Evolutionary conservation across 2,888 invertebrate genomes (phyloP).

Genomic region (Macaria liturata): DNA sequence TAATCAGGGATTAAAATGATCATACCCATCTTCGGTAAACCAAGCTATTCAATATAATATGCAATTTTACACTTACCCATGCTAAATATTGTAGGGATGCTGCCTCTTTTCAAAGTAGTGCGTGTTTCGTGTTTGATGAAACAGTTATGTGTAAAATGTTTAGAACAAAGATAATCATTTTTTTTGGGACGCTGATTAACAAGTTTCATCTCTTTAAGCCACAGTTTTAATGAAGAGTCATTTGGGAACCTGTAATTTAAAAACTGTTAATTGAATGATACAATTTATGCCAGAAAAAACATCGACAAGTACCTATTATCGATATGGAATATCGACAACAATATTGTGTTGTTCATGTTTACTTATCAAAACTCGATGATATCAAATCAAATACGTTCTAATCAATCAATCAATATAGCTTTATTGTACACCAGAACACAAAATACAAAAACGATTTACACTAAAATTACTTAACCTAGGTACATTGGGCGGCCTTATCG

Average conservation of each 20-base stretch:
- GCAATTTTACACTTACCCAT: not conserved
- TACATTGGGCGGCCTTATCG: too few species aligned
- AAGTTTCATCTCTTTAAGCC: conserved; percentile 1
- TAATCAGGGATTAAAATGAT: too few species aligned
- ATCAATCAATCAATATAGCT: too few species aligned
- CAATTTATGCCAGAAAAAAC: not conserved
- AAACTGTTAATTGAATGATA: not conserved
- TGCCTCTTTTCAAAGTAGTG: not conserved
- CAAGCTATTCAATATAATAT: too few species aligned
- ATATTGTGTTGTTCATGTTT: too few species aligned
- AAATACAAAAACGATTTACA: too few species aligned
- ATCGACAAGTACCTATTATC: not conserved
- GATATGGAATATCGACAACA: too few species aligned
- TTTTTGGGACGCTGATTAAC: not conserved
- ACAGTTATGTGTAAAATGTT: not conserved
- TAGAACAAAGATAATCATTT: not conserved
- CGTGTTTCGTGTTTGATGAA: conserved; percentile 1
- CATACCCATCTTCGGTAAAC: too few species aligned
- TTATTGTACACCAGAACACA: too few species aligned
- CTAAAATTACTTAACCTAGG: too few species aligned
- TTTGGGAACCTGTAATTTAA: not conserved
- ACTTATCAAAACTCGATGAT: not conserved
- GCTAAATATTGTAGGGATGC: conserved; percentile 1
- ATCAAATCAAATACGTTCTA: not conserved
- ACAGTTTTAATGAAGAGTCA: not conserved